Evolutionary conservation across 2,797 vertebrate genomes (phyloP).

Genomic region (Dicrostonyx torquatus): DNA sequence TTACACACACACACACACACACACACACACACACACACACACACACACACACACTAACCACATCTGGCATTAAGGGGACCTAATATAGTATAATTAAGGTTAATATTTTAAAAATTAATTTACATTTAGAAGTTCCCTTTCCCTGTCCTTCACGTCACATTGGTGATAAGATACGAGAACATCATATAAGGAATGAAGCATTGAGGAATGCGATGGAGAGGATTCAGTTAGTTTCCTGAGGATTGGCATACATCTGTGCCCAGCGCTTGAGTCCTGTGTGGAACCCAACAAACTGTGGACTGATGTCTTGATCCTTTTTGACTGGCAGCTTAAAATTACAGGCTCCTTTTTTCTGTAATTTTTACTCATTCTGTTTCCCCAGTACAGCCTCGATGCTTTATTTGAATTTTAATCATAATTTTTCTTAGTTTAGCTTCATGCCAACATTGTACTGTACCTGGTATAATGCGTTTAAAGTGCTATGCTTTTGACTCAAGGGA

Average conservation of each 20-base stretch:
- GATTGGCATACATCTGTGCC: neutral
- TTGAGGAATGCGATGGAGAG: neutral
- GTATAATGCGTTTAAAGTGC: neutral
- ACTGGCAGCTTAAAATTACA: conserved; percentile 48
- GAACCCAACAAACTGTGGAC: neutral
- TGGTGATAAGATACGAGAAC: neutral
- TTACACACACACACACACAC: too few species aligned
- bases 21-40: too few species aligned
- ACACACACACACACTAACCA: neutral
- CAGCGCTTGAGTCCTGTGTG: neutral
- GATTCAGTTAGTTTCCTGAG: neutral
- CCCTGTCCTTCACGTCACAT: neutral
- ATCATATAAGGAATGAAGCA: neutral
- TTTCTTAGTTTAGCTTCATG: conserved; percentile 52
- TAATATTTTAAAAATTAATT: neutral
- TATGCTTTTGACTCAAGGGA: conserved; percentile 37
- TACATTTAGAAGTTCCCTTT: neutral
- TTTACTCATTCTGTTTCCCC: conserved; percentile 39
- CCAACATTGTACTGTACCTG: neutral
- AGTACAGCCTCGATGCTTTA: conserved; percentile 24
- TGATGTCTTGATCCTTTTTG: conserved; percentile 47
- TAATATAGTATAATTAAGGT: neutral
- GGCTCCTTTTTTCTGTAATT: conserved; percentile 35
- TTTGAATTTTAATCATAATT: conserved; percentile 61
- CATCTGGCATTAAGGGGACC: neutral